These are phyloP conservation scores for Oriolus oriolus DNA, from an alignment of 2,113 vertebrate species.

Conservation along the genomic window DNA sequence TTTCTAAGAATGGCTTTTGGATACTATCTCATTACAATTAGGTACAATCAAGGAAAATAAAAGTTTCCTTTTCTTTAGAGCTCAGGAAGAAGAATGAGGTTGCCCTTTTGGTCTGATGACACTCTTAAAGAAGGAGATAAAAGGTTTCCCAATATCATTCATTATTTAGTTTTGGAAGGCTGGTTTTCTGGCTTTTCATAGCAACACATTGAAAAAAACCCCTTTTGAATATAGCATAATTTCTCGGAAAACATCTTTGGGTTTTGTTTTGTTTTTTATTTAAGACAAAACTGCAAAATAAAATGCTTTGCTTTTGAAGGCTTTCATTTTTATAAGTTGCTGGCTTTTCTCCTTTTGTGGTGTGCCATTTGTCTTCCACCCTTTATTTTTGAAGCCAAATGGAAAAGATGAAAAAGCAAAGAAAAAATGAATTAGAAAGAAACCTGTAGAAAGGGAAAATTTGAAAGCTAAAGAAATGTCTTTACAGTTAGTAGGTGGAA, in stretches of 20 bases:
- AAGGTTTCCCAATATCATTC: background rate
- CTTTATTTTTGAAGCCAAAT: background rate
- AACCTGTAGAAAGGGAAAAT: background rate
- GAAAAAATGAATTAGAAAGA: background rate
- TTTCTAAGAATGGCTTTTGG: background rate
- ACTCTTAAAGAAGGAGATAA: background rate
- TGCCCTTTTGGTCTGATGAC: background rate
- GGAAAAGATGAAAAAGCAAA: background rate
- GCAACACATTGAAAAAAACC: background rate
- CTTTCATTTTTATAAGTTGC: background rate
- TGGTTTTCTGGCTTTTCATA: background rate
- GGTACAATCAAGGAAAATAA: background rate
- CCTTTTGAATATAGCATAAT: background rate
- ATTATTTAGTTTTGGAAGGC: background rate
- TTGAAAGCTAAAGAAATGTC: background rate
- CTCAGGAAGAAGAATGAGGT: conserved; percentile 6
- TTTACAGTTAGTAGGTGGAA: background rate
- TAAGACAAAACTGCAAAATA: background rate
- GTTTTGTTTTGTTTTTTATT: background rate
- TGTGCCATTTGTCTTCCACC: background rate
- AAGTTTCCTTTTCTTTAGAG: background rate
- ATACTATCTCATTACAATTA: background rate
- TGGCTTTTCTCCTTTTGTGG: background rate
- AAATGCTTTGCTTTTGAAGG: background rate
- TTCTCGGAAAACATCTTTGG: background rate